Evolutionary conservation across 2,797 vertebrate genomes (phyloP).

Genomic region (Kryptopterus vitreolus): DNA sequence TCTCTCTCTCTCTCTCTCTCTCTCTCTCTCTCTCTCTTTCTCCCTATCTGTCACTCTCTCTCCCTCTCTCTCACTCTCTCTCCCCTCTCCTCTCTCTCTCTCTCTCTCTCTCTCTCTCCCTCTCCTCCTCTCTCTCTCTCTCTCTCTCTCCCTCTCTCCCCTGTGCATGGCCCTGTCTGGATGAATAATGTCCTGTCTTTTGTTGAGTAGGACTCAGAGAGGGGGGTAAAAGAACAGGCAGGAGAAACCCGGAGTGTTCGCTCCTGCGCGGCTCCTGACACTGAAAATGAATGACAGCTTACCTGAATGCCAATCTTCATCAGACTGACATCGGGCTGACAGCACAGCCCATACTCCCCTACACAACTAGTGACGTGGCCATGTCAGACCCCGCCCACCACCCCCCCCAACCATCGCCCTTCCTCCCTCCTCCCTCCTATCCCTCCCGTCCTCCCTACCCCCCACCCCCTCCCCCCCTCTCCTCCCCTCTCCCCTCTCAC

Average conservation of each 20-base stretch:
- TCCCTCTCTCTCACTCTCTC: slow-evolving; percentile 62
- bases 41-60: slow-evolving; percentile 64
- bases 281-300: slow-evolving; percentile 99
- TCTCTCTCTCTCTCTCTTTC: slow-evolving; percentile 67
- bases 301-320: slow-evolving; percentile 99
- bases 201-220: slow-evolving; percentile 76
- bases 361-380: slow-evolving; percentile 80
- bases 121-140: slow-evolving; percentile 66
- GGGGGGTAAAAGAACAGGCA: slow-evolving; percentile 65
- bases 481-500: slow-evolving; percentile 49
- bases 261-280: slow-evolving; percentile 82
- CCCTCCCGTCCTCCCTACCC: slow-evolving; percentile 47
- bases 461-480: slow-evolving; percentile 41
- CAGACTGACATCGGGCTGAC: slow-evolving; percentile 98
- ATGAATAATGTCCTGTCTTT: slow-evolving; percentile 92
- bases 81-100: slow-evolving; percentile 38
- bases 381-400: slow-evolving; percentile 72
- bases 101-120: slow-evolving; percentile 56
- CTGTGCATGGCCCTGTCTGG: slow-evolving; percentile 79
- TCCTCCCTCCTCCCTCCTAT: slow-evolving; percentile 50
- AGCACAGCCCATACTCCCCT: slow-evolving; percentile 95
- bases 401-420: slow-evolving; percentile 56
- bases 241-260: slow-evolving; percentile 77
- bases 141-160: slow-evolving; percentile 71
- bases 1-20: slow-evolving; percentile 44